Evolutionary conservation across 2,113 vertebrate genomes (phyloP).

Genomic region (Dasyornis broadbenti): DNA sequence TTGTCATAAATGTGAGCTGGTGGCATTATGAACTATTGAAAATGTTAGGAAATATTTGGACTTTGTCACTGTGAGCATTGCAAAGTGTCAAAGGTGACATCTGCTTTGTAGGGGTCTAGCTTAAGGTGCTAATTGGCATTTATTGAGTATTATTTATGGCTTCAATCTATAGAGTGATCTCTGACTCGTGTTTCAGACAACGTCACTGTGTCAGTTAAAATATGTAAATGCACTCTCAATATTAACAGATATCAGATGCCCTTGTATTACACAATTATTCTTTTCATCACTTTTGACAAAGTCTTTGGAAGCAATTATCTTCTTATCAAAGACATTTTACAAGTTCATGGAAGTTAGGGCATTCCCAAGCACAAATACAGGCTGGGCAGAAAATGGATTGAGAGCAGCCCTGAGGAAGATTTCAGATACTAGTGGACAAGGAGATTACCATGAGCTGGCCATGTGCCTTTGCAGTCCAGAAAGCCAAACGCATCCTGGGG

Average conservation of each 20-base stretch:
- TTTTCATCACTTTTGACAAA: conserved; percentile 11
- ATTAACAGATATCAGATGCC: conserved; percentile 2
- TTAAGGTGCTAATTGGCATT: conserved; percentile 34
- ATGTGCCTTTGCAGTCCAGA: background rate
- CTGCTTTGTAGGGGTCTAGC: background rate
- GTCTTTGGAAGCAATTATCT: conserved; percentile 2
- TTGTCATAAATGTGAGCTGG: conserved; percentile 35
- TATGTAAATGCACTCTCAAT: conserved; percentile 32
- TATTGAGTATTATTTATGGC: conserved; percentile 36
- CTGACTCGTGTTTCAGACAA: background rate
- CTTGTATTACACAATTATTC: background rate
- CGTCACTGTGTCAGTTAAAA: background rate
- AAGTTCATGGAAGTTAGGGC: background rate
- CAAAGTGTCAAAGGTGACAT: conserved; percentile 26
- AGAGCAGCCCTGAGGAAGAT: background rate
- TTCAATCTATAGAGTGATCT: conserved; percentile 27
- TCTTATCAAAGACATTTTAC: background rate
- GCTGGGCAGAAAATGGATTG: background rate
- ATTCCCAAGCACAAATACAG: background rate
- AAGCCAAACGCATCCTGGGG: background rate
- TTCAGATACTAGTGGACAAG: background rate
- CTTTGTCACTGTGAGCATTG: background rate
- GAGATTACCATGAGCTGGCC: background rate
- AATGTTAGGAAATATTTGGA: conserved; percentile 29
- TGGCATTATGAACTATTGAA: conserved; percentile 10